A percentile compares a stretch with the other conserved stretches of the same genome.
Conservation (phyloP, 2,888 invertebrate genomes). For the Lochmaea crataegi region DNA sequence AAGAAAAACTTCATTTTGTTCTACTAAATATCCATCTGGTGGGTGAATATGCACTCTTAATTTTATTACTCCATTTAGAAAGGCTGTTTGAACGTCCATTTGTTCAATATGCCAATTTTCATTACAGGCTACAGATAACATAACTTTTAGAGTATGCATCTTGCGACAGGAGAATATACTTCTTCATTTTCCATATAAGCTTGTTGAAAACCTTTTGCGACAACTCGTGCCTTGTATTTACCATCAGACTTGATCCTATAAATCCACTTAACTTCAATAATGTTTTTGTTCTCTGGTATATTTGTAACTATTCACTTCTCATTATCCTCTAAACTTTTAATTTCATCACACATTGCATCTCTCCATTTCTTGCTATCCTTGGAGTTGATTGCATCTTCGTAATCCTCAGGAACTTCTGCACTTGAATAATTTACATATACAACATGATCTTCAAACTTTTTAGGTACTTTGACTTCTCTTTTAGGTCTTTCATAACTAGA, state of each 20-base stretch:
- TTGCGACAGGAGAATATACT: not conserved
- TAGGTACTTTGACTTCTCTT: not conserved
- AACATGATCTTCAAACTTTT: not conserved
- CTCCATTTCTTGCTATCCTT: not conserved
- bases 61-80: not conserved
- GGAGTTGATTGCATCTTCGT: not conserved
- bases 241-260: constrained; percentile 7
- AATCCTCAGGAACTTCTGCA: not conserved
- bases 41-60: too few relatives aligned
- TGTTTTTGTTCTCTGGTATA: not conserved
- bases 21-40: too few relatives aligned
- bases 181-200: not conserved
- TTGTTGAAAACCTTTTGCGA: constrained; percentile 5
- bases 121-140: not conserved
- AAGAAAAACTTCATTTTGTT: too few relatives aligned
- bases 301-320: not conserved
- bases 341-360: not conserved
- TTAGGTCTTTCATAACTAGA: not conserved
- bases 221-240: constrained; percentile 2
- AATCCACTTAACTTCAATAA: not conserved
- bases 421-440: not conserved
- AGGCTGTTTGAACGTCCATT: not conserved
- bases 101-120: constrained; percentile 1
- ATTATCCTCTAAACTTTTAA: not conserved
- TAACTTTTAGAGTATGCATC: not conserved